These are phyloP conservation scores for Forbesichthys papilliferus DNA, from an alignment of 2,113 vertebrate genomes.

Conservation along the genomic window DNA sequence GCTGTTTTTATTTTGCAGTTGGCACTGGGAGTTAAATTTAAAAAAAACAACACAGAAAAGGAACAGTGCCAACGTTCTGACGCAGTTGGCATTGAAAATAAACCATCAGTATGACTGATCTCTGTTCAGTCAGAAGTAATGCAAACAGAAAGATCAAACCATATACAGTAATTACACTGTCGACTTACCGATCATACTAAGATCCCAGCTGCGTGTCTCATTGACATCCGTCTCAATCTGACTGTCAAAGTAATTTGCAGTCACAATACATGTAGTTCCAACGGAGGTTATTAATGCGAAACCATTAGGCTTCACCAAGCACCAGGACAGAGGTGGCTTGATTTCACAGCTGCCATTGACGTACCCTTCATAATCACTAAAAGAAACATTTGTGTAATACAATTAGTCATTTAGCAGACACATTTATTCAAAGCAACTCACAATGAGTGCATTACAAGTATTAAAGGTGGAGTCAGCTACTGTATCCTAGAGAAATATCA, in stretches of 20 bases:
- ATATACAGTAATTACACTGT: background rate
- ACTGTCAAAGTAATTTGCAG: background rate
- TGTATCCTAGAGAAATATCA: too few relatives aligned
- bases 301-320: slow-evolving; percentile 11
- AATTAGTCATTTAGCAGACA: too few relatives aligned
- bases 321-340: slow-evolving; percentile 56
- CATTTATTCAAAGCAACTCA: too few relatives aligned
- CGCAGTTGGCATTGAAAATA: background rate
- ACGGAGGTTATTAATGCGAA: accelerated
- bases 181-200: slow-evolving; percentile 60
- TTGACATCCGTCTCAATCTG: accelerated
- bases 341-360: slow-evolving; percentile 53
- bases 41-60: too few relatives aligned
- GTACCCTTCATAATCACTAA: accelerated
- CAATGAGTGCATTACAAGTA: too few relatives aligned
- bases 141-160: slow-evolving; percentile 4
- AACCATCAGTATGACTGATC: background rate
- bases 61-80: background rate
- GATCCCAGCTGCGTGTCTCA: slow-evolving; percentile 11
- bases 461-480: too few relatives aligned
- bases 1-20: too few relatives aligned
- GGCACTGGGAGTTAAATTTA: background rate
- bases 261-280: slow-evolving; percentile 42
- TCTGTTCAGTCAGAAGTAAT: slow-evolving; percentile 21
- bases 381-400: background rate